These are phyloP conservation scores for Rhyzopertha dominica DNA, from an alignment of 1,140 invertebrate species.

Conservation along the genomic window DNA sequence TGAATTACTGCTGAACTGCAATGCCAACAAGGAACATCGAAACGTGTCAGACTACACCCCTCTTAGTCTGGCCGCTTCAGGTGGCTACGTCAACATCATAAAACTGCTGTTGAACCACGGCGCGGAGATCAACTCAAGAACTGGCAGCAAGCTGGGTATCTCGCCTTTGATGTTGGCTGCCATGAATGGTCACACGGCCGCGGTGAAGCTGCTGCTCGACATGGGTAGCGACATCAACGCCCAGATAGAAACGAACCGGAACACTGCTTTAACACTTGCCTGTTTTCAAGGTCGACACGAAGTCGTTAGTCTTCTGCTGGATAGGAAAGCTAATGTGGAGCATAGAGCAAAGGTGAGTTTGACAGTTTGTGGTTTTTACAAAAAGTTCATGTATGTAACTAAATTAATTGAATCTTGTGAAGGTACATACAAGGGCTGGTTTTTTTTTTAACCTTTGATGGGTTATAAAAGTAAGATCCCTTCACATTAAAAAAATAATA, in stretches of 20 bases:
- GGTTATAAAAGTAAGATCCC: too few relatives aligned
- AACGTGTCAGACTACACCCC: constrained; percentile 99
- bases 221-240: constrained; percentile 99
- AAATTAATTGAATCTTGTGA: too few relatives aligned
- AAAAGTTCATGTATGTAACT: too few relatives aligned
- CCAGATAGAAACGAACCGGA: constrained; percentile 98
- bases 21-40: constrained; percentile 97
- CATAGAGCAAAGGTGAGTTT: constrained; percentile 96
- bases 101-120: constrained; percentile 84
- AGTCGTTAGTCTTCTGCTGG: constrained; percentile 91
- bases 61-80: constrained; percentile 93
- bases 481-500: too few relatives aligned
- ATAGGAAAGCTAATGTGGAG: constrained; percentile 97
- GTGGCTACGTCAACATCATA: constrained; percentile 98
- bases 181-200: constrained; percentile 98
- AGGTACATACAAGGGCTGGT: too few relatives aligned
- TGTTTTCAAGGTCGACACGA: constrained; percentile 99
- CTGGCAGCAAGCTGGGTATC: constrained; percentile 95
- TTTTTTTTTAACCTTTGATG: too few relatives aligned
- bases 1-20: constrained; percentile 80
- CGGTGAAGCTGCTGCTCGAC: constrained; percentile 86
- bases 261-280: constrained; percentile 96
- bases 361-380: too few relatives aligned
- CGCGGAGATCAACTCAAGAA: constrained; percentile 98
- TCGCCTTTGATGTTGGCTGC: constrained; percentile 98